Evolutionary conservation across 2,888 invertebrate species (phyloP).

Genomic region (Notodonta dromedarius): DNA sequence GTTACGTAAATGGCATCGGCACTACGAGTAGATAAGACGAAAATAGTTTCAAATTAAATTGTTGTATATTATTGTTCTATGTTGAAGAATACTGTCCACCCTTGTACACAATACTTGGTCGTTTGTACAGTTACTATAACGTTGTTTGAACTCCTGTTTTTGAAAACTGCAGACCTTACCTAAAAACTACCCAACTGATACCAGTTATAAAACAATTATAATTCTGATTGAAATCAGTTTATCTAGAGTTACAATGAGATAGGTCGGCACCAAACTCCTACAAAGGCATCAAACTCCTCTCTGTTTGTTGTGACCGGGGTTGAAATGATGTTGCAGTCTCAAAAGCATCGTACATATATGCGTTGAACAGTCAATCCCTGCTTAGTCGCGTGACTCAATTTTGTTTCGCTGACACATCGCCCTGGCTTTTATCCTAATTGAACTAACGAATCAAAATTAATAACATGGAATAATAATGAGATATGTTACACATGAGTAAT

Average conservation of each 20-base stretch:
- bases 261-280: too few species aligned
- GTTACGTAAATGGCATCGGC: neutral
- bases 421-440: conserved; percentile 54
- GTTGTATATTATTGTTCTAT: neutral
- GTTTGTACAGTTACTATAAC: too few species aligned
- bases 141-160: too few species aligned
- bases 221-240: too few species aligned
- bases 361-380: conserved; percentile 47
- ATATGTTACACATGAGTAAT: conserved; percentile 43
- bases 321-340: neutral
- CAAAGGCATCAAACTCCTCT: too few species aligned
- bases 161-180: too few species aligned
- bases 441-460: conserved; percentile 54
- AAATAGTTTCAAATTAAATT: neutral
- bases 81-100: neutral
- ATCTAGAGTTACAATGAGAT: too few species aligned
- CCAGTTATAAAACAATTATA: too few species aligned
- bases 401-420: conserved; percentile 43
- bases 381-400: conserved; percentile 52
- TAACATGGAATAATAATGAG: conserved; percentile 53
- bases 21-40: neutral
- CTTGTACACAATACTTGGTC: neutral
- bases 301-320: neutral
- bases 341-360: neutral
- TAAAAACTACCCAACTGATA: too few species aligned